Conservation (phyloP, 2,797 vertebrate species). For the Menidia menidia region DNA sequence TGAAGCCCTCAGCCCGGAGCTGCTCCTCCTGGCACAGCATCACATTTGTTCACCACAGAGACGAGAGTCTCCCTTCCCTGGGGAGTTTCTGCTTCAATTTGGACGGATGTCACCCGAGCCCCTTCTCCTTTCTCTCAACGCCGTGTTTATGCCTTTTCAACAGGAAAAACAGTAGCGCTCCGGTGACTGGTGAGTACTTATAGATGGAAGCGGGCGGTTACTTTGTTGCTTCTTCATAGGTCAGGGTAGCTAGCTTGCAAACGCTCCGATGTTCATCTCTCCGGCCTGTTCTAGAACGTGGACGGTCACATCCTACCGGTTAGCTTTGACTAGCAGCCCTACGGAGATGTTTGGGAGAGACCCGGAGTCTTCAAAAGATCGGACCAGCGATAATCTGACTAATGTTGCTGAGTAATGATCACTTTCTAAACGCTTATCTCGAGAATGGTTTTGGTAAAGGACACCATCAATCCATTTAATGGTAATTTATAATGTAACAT, state of each 20-base stretch:
- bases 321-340: slow-evolving; percentile 27
- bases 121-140: not conserved
- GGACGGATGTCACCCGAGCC: slow-evolving; percentile 20
- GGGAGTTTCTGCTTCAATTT: slow-evolving; percentile 16
- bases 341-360: slow-evolving; percentile 4
- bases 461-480: not conserved
- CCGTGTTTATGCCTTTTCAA: slow-evolving; percentile 4
- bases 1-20: slow-evolving; percentile 9
- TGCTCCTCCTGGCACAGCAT: slow-evolving; percentile 48
- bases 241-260: slow-evolving; percentile 7
- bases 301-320: slow-evolving; percentile 21
- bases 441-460: not conserved
- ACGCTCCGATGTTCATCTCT: slow-evolving; percentile 6
- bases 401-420: not conserved
- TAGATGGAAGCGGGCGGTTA: not conserved
- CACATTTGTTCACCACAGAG: slow-evolving; percentile 42
- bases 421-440: not conserved
- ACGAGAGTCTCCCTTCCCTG: slow-evolving; percentile 2
- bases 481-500: not conserved
- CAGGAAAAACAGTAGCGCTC: slow-evolving; percentile 3
- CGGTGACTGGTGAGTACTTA: slow-evolving; percentile 29
- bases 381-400: slow-evolving; percentile 10
- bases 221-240: not conserved
- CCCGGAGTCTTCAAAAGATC: not conserved
- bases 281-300: slow-evolving; percentile 37